Percentiles rank a stretch among this genome's conserved stretches.
Conservation (phyloP, 2,113 vertebrate species). For the Trachemys scripta region DNA sequence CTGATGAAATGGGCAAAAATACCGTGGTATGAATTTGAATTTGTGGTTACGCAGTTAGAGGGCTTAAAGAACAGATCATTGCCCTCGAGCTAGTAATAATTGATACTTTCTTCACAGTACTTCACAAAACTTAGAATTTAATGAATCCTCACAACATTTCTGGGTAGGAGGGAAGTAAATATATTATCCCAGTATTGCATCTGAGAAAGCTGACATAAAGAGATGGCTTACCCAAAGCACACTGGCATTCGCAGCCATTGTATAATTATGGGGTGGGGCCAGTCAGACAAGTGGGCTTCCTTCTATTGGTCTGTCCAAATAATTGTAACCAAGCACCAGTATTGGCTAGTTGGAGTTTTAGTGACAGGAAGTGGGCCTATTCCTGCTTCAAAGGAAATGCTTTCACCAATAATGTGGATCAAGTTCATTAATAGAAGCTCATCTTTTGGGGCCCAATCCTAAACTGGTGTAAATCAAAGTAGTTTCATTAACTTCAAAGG, state of each 20-base stretch:
- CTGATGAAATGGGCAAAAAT: constrained; percentile 56
- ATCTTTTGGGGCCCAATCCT: not conserved
- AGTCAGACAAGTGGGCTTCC: not conserved
- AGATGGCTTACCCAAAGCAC: not conserved
- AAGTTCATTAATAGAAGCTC: not conserved
- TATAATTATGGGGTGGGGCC: not conserved
- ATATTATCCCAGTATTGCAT: not conserved
- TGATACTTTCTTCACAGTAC: not conserved
- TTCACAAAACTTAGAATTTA: not conserved
- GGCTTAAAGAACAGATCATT: constrained; percentile 1
- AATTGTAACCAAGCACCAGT: not conserved
- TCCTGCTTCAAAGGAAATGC: not conserved
- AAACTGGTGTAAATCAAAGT: not conserved
- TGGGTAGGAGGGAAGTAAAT: not conserved
- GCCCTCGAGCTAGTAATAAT: not conserved
- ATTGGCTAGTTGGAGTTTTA: not conserved
- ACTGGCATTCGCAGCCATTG: not conserved
- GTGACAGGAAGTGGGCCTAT: not conserved
- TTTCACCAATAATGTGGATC: not conserved
- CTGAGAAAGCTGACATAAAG: not conserved
- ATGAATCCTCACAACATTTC: not conserved
- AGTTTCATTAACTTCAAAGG: not conserved
- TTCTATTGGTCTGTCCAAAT: not conserved
- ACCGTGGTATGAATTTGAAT: constrained; percentile 40
- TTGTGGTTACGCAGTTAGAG: not conserved